Evolutionary conservation across 2,888 invertebrate genomes (phyloP).

Genomic region (Azorinus chamasolen): DNA sequence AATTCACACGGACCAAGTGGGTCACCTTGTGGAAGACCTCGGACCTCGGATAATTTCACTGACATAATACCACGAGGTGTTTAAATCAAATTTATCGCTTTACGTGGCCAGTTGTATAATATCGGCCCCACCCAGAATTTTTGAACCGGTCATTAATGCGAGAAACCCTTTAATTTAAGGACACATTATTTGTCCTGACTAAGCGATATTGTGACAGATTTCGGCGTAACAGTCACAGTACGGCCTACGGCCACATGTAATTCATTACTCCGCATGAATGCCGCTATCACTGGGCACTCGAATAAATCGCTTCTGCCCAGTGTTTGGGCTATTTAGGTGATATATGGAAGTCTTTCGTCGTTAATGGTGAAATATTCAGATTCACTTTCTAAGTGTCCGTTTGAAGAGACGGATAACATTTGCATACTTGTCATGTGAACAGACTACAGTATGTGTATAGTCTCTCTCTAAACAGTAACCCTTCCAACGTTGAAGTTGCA

Average conservation of each 20-base stretch:
- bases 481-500: no score
- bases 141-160: slow-evolving; percentile 42
- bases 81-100: slow-evolving; percentile 63
- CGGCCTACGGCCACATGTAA: slow-evolving; percentile 26
- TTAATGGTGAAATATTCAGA: no score
- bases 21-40: slow-evolving; percentile 46
- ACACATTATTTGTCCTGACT: slow-evolving; percentile 45
- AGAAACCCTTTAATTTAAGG: slow-evolving; percentile 56
- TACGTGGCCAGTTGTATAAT: slow-evolving; percentile 59
- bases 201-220: slow-evolving; percentile 23
- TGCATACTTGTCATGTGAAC: no score
- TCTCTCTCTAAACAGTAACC: no score
- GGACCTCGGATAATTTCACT: slow-evolving; percentile 20
- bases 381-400: no score
- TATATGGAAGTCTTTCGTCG: slow-evolving; percentile 30
- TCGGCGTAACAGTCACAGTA: slow-evolving; percentile 24
- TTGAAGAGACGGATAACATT: no score
- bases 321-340: slow-evolving; percentile 48
- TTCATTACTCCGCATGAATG: slow-evolving; percentile 9
- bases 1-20: slow-evolving; percentile 41
- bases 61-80: slow-evolving; percentile 55
- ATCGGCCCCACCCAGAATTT: slow-evolving; percentile 43
- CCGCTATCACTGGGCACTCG: slow-evolving; percentile 33
- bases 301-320: slow-evolving; percentile 37
- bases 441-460: no score